These are phyloP conservation scores for Dermochelys coriacea DNA, from an alignment of 2,797 vertebrate genomes.

Conservation along the genomic window DNA sequence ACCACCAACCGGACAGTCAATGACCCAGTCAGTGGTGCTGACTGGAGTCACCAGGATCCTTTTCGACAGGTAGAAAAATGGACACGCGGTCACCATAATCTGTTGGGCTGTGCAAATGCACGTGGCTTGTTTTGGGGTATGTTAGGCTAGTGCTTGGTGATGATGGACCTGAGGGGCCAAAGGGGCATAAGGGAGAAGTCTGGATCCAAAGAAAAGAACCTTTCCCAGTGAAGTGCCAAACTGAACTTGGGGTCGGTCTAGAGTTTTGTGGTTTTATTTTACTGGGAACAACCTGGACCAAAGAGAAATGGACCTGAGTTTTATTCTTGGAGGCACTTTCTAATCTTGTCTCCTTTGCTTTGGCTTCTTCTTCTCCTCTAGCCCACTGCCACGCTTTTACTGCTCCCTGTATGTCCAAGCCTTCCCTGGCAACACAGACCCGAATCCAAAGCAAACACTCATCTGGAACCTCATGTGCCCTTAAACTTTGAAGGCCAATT, in stretches of 20 bases:
- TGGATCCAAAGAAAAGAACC: not conserved
- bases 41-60: too few species aligned
- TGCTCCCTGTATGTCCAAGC: not conserved
- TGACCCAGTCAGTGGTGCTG: too few species aligned
- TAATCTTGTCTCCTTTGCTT: not conserved
- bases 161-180: not conserved
- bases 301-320: not conserved
- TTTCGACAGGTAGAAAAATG: too few species aligned
- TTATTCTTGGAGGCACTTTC: not conserved
- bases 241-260: not conserved
- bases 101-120: not conserved
- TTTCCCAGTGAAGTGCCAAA: not conserved
- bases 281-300: not conserved
- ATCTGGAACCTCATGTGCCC: not conserved
- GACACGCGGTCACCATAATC: too few species aligned
- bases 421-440: not conserved
- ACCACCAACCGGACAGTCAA: too few species aligned
- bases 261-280: not conserved
- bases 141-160: not conserved
- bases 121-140: not conserved
- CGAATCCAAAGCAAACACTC: not conserved
- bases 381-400: too few species aligned
- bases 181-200: not conserved
- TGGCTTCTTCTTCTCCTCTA: not conserved
- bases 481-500: not conserved